Conservation (phyloP, 2,888 invertebrate genomes). For the Diaphora mendica region DNA sequence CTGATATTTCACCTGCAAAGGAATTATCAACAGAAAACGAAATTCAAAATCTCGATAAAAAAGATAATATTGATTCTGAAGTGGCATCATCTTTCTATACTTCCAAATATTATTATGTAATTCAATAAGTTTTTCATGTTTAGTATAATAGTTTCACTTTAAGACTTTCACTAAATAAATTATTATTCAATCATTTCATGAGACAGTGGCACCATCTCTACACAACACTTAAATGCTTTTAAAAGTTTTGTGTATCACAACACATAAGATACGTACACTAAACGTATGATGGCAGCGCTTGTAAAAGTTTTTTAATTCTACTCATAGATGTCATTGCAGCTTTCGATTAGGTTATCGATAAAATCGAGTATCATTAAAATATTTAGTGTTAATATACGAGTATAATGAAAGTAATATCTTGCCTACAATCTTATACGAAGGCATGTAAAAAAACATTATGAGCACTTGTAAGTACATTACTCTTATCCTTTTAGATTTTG, state of each 20-base stretch:
- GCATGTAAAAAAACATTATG: too few relatives aligned
- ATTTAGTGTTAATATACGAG: not conserved
- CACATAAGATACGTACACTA: not conserved
- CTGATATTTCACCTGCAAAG: constrained; percentile 36
- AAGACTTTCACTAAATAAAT: constrained; percentile 39
- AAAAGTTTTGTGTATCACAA: constrained; percentile 9
- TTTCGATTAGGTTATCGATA: not conserved
- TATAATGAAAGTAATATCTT: not conserved
- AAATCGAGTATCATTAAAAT: not conserved
- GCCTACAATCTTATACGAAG: not conserved
- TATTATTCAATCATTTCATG: constrained; percentile 24
- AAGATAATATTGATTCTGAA: constrained; percentile 69
- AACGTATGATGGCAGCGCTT: constrained; percentile 38
- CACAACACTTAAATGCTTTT: not conserved
- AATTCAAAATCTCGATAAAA: constrained; percentile 46
- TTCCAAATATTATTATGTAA: constrained; percentile 72
- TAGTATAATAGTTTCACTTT: constrained; percentile 43
- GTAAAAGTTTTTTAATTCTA: not conserved
- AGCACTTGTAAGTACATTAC: not conserved
- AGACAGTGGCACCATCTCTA: constrained; percentile 46
- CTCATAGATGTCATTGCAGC: not conserved
- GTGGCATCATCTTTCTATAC: constrained; percentile 78
- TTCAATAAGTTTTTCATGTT: constrained; percentile 44
- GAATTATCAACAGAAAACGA: constrained; percentile 29
- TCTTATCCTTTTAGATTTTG: not conserved